Conservation (phyloP, 2,113 vertebrate genomes). For the Oxygymnocypris stewartii region DNA sequence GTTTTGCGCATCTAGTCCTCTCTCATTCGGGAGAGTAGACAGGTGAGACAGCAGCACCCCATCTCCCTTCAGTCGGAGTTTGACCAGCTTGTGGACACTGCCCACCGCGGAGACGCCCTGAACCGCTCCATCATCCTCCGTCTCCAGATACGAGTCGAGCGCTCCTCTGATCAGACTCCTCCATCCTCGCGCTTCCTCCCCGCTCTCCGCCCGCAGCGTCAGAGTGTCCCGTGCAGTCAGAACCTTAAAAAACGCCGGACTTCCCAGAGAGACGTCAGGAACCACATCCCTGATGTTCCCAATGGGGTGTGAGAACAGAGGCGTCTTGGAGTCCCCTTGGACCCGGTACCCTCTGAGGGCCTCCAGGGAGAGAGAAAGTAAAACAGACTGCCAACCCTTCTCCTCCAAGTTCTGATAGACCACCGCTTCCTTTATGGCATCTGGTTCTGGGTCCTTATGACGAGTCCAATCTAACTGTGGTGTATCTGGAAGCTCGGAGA, state of each 20-base stretch:
- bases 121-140: conserved; percentile 73
- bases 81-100: conserved; percentile 73
- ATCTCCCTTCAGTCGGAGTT: conserved; percentile 82
- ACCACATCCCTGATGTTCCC: conserved; percentile 89
- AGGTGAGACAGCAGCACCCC: conserved; percentile 82
- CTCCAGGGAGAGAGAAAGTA: conserved; percentile 90
- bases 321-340: conserved; percentile 76
- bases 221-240: conserved; percentile 83
- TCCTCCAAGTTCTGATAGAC: conserved; percentile 78
- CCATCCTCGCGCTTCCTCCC: conserved; percentile 83
- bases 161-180: conserved; percentile 83
- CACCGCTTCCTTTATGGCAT: conserved; percentile 88
- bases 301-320: conserved; percentile 75
- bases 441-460: conserved; percentile 75
- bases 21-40: conserved; percentile 83
- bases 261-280: conserved; percentile 84
- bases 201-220: conserved; percentile 80
- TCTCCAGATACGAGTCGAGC: conserved; percentile 86
- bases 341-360: conserved; percentile 81
- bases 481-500: background rate
- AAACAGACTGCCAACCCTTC: conserved; percentile 76
- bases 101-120: conserved; percentile 45
- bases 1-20: conserved; percentile 87
- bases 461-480: conserved; percentile 76
- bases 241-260: conserved; percentile 87